A percentile compares a stretch with the other conserved stretches of the same genome.
These are phyloP conservation scores for Odontomachus brunneus DNA, from an alignment of 1,140 invertebrate species.

Conservation along the genomic window DNA sequence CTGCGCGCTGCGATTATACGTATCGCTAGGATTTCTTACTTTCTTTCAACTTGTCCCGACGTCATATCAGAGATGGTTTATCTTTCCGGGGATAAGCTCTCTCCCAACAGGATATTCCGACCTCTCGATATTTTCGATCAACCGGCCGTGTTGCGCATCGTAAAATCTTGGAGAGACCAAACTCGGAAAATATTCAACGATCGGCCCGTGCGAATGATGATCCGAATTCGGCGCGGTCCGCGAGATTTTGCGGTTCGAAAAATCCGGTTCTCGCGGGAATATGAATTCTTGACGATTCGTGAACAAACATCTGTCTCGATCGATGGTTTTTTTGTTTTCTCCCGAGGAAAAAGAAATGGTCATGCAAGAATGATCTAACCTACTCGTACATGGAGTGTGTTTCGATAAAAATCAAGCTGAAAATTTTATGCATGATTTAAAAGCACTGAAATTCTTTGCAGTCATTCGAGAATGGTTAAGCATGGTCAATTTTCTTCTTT, in stretches of 20 bases:
- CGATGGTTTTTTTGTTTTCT: not conserved
- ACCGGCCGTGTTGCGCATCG: no score
- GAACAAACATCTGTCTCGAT: constrained; percentile 2
- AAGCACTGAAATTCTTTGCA: no score
- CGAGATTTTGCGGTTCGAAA: constrained; percentile 18
- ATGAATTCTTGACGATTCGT: constrained; percentile 22
- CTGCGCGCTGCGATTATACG: constrained; percentile 11
- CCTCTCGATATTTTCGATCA: not conserved
- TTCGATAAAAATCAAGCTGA: no score
- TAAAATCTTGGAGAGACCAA: not conserved
- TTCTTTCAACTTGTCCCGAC: not conserved
- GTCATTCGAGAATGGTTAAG: no score
- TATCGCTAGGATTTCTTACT: constrained; percentile 31
- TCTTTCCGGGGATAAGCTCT: constrained; percentile 16
- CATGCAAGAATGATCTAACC: no score
- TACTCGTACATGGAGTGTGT: no score
- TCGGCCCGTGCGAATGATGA: not conserved
- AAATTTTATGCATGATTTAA: no score
- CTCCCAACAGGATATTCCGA: not conserved
- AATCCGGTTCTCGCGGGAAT: constrained; percentile 49
- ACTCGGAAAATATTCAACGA: not conserved
- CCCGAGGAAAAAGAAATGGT: no score
- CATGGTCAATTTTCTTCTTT: no score
- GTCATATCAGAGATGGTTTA: constrained; percentile 12
- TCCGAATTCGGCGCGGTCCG: not conserved